These are phyloP conservation scores for Phasia obesa DNA, from an alignment of 2,888 invertebrate species.

Conservation along the genomic window DNA sequence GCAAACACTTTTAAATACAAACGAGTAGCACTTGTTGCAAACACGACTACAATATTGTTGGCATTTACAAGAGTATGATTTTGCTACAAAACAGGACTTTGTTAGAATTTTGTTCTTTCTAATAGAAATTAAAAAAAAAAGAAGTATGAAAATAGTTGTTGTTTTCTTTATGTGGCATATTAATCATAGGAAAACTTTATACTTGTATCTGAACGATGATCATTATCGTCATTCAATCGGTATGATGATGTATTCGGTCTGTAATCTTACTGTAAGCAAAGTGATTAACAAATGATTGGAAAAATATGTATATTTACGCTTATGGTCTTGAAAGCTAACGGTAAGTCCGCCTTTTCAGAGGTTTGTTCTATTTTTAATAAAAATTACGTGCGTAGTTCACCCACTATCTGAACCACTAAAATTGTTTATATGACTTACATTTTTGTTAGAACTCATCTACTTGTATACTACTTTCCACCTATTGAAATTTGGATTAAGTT, in stretches of 20 bases:
- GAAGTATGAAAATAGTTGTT: conserved; percentile 36
- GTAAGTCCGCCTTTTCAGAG: no score
- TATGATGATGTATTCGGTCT: conserved; percentile 37
- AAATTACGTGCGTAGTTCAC: no score
- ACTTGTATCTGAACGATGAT: conserved; percentile 36
- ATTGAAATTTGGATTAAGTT: no score
- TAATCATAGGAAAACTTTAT: conserved; percentile 54
- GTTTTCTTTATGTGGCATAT: conserved; percentile 47
- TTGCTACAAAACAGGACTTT: conserved; percentile 47
- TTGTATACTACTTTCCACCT: no score
- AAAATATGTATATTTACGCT: not conserved
- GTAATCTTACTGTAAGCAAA: conserved; percentile 50
- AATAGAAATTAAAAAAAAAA: conserved; percentile 4
- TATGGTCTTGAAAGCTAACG: no score
- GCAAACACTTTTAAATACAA: conserved; percentile 37
- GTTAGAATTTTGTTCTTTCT: conserved; percentile 38
- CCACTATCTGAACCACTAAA: no score
- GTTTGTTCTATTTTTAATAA: no score
- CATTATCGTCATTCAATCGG: conserved; percentile 2
- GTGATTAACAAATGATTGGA: conserved; percentile 51
- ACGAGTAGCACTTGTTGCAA: conserved; percentile 52
- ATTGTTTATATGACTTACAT: no score
- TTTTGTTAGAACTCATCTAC: no score
- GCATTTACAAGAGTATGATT: not conserved
- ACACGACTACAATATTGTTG: conserved; percentile 1